phyloP scores from a whole-genome alignment of 2,113 vertebrate genomes.

The Caloenas nicobarica region DNA sequence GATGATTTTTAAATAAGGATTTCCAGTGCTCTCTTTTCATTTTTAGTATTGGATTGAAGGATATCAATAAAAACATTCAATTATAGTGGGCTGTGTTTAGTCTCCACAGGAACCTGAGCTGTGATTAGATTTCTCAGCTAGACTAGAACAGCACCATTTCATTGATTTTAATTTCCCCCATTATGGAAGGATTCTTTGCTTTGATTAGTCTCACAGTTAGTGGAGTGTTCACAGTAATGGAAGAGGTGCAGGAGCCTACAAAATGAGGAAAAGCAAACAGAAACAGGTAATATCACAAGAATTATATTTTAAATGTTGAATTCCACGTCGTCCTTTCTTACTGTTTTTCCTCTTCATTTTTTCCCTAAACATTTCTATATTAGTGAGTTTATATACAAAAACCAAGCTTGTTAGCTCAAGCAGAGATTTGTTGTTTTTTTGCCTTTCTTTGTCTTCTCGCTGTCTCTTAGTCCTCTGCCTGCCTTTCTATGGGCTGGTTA shows the following conservation, averaged over 20 bases:
- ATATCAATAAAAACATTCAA: not conserved
- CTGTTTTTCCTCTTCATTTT: not conserved
- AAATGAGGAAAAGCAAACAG: not conserved
- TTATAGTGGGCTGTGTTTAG: not conserved
- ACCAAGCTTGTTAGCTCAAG: not conserved
- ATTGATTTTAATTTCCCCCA: not conserved
- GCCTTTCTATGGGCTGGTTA: not conserved
- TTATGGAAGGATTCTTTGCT: not conserved
- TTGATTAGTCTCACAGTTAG: not conserved
- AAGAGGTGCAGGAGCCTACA: not conserved
- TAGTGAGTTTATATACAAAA: not conserved
- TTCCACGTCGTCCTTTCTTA: not conserved
- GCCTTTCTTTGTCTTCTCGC: not conserved
- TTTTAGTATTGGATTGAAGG: not conserved
- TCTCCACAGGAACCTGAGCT: rapidly evolving
- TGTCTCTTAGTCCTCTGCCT: not conserved
- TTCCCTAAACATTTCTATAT: not conserved
- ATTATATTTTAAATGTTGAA: not conserved
- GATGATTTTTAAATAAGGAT: not conserved
- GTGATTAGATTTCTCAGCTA: not conserved
- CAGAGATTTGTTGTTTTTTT: not conserved
- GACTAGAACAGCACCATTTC: not conserved
- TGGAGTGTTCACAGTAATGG: not conserved
- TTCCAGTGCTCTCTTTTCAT: not conserved
- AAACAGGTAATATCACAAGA: not conserved